Percentiles rank a stretch among this genome's conserved stretches.
These are phyloP conservation scores for Terrapene triunguis DNA, from an alignment of 2,113 vertebrate species.

Conservation along the genomic window DNA sequence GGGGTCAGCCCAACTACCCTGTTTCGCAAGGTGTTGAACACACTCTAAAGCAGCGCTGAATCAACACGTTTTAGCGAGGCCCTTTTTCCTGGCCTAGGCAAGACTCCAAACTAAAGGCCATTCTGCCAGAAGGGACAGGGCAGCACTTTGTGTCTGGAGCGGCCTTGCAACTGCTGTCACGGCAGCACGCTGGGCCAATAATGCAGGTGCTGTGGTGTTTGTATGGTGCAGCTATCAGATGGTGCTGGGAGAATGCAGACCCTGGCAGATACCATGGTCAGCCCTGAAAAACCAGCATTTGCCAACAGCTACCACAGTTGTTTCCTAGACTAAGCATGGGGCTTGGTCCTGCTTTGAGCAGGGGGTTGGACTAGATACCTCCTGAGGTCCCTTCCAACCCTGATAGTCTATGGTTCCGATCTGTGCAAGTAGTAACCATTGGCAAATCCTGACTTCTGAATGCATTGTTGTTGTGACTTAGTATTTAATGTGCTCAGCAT, in stretches of 20 bases:
- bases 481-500: accelerated
- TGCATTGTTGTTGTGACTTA: not conserved
- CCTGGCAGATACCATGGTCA: not conserved
- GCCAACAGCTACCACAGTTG: not conserved
- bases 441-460: not conserved
- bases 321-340: not conserved
- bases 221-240: too few species aligned
- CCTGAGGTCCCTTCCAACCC: too few species aligned
- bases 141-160: not conserved
- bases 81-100: too few species aligned
- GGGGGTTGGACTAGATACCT: too few species aligned
- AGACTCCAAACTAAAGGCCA: too few species aligned
- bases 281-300: slow-evolving; percentile 10
- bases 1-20: not conserved
- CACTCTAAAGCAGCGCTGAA: not conserved
- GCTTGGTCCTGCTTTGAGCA: too few species aligned
- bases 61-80: not conserved
- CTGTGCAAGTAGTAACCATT: not conserved
- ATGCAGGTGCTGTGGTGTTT: not conserved
- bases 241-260: not conserved
- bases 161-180: too few species aligned
- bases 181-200: too few species aligned
- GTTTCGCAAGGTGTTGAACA: not conserved
- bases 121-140: not conserved
- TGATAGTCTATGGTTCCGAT: too few species aligned